Evolutionary conservation across 2,888 invertebrate genomes (phyloP).

Genomic region (Zelleria hepariella): DNA sequence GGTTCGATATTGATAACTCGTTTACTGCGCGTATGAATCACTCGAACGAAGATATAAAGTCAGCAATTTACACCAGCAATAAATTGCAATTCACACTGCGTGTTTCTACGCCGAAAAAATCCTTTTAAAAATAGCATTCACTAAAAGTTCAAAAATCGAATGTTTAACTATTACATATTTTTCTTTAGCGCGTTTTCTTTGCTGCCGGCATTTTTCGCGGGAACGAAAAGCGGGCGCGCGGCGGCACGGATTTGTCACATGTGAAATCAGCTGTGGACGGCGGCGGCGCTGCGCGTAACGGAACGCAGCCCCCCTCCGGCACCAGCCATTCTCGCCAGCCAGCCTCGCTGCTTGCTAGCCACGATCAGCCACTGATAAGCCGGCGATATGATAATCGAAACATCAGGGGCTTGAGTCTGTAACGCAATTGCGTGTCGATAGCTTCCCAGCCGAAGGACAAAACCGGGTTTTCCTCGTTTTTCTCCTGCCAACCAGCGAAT

Average conservation of each 20-base stretch:
- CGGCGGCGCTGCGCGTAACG: constrained; percentile 27
- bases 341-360: neutral
- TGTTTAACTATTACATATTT: neutral
- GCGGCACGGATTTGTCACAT: constrained; percentile 37
- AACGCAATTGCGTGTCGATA: too few species aligned
- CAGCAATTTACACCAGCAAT: neutral
- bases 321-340: constrained; percentile 13
- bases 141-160: neutral
- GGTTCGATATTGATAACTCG: constrained; percentile 2
- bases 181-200: constrained; percentile 16
- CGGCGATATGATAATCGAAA: neutral
- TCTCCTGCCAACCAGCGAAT: too few species aligned
- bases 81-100: neutral
- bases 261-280: constrained; percentile 66
- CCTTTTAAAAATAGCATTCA: neutral
- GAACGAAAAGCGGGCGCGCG: constrained; percentile 28
- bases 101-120: neutral
- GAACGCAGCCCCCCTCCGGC: constrained; percentile 29
- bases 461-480: too few species aligned
- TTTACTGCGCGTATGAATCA: constrained; percentile 6
- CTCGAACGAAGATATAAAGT: constrained; percentile 1
- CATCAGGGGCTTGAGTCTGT: too few species aligned
- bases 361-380: neutral
- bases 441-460: too few species aligned
- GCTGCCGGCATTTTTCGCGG: constrained; percentile 48